Percentiles rank a stretch among this genome's conserved stretches.
These are phyloP conservation scores for Zosterops lateralis DNA, from an alignment of 2,113 vertebrate genomes.

Conservation along the genomic window DNA sequence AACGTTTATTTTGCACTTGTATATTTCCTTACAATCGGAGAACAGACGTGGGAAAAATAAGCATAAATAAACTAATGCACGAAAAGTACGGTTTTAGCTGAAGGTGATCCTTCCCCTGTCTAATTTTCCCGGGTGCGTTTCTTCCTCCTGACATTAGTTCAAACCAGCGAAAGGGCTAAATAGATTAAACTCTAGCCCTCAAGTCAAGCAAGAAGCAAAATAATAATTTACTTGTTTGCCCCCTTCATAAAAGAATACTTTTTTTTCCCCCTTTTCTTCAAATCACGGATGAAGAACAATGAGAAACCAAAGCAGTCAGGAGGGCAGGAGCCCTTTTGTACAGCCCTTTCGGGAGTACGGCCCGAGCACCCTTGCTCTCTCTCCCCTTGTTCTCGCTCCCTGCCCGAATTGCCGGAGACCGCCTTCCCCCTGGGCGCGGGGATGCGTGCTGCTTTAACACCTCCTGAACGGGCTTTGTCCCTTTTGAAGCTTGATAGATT, in stretches of 20 bases:
- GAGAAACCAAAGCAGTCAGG: not conserved
- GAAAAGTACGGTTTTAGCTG: not conserved
- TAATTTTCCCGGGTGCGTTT: conserved; percentile 27
- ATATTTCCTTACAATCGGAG: conserved; percentile 27
- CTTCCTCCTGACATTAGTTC: conserved; percentile 15
- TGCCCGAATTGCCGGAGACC: not conserved
- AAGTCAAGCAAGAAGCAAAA: conserved; percentile 1
- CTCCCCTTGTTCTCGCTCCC: not conserved
- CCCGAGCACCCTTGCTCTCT: too few relatives aligned
- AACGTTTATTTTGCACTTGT: conserved; percentile 41
- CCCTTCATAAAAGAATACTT: not conserved
- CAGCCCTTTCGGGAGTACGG: not conserved
- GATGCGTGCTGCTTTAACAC: not conserved
- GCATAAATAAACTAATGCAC: conserved; percentile 16
- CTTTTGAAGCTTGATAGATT: not conserved
- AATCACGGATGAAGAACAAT: not conserved
- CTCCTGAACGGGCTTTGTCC: not conserved
- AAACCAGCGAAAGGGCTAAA: not conserved
- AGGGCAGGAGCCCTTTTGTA: not conserved
- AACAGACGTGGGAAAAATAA: conserved; percentile 4
- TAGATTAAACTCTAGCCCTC: not conserved
- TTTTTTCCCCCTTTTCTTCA: fast-evolving
- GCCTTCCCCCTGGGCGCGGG: fast-evolving
- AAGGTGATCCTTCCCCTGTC: conserved; percentile 20
- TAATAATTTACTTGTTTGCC: not conserved